A percentile compares a stretch with the other conserved stretches of the same genome.
phyloP scores from a whole-genome alignment of 2,888 invertebrate species.

The Netelia inedita region DNA sequence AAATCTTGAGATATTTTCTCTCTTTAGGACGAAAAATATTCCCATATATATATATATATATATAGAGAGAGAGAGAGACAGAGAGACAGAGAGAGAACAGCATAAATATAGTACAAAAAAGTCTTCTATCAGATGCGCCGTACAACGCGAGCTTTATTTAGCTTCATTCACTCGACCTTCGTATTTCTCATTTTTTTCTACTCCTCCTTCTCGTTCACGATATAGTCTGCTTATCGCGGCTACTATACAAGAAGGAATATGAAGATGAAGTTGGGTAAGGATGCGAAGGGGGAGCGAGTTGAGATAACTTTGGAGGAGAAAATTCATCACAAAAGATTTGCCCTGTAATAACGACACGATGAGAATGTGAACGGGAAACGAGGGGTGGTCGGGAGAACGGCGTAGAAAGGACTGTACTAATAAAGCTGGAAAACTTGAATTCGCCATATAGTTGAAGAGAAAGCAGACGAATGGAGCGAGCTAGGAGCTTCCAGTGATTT shows the following conservation, averaged over 20 bases:
- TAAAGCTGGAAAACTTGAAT: conserved; percentile 60
- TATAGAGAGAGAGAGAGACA: too few species aligned
- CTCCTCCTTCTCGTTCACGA: conserved; percentile 11
- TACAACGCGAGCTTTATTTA: conserved; percentile 43
- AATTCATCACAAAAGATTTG: conserved; percentile 65
- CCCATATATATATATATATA: conserved; percentile 3
- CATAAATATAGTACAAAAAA: conserved; percentile 10
- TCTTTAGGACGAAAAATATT: conserved; percentile 18
- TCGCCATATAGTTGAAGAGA: conserved; percentile 52
- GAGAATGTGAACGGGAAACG: conserved; percentile 43
- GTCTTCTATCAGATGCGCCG: conserved; percentile 40
- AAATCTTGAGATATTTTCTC: conserved; percentile 41
- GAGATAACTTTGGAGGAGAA: conserved; percentile 37
- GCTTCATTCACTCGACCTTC: conserved; percentile 45
- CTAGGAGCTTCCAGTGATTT: conserved; percentile 47
- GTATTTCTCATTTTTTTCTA: conserved; percentile 20
- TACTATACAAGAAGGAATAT: conserved; percentile 76
- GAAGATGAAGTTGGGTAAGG: conserved; percentile 61
- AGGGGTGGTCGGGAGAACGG: not conserved
- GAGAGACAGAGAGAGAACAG: too few species aligned
- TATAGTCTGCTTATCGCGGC: conserved; percentile 77
- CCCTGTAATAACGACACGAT: conserved; percentile 47
- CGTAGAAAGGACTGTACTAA: conserved; percentile 43
- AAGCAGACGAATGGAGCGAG: conserved; percentile 20
- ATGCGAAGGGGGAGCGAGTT: conserved; percentile 27